These are phyloP conservation scores for Paratrypauchen microcephalus DNA, from an alignment of 2,797 vertebrate species.

Conservation along the genomic window DNA sequence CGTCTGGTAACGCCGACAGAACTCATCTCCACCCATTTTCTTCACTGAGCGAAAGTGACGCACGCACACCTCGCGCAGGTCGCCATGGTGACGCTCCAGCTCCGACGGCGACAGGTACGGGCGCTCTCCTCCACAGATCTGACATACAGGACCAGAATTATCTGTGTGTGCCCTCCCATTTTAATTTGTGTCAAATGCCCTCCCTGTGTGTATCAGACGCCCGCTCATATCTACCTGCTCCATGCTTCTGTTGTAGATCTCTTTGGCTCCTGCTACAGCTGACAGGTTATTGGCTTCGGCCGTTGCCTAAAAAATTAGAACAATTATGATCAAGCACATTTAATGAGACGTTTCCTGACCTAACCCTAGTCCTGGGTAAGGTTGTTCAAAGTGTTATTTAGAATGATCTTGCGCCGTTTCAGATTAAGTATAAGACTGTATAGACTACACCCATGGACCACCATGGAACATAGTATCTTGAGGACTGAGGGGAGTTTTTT, in stretches of 20 bases:
- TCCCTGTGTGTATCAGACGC: too few species aligned
- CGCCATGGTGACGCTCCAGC: conserved; percentile 86
- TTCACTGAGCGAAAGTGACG: conserved; percentile 88
- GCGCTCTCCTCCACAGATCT: conserved; percentile 94
- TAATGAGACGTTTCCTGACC: neutral
- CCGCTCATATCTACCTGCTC: conserved; percentile 80
- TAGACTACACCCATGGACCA: too few species aligned
- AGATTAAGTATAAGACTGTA: too few species aligned
- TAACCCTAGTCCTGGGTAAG: too few species aligned
- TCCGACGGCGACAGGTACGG: conserved; percentile 91
- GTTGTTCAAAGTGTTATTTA: too few species aligned
- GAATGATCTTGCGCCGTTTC: too few species aligned
- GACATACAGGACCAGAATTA: conserved; percentile 12
- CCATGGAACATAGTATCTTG: too few species aligned
- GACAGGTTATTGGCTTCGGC: conserved; percentile 96
- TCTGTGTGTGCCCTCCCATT: too few species aligned
- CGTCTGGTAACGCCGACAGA: conserved; percentile 90
- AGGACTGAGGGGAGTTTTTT: too few species aligned
- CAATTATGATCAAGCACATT: neutral
- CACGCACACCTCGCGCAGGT: conserved; percentile 79
- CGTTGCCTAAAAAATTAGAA: conserved; percentile 80
- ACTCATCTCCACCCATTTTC: conserved; percentile 98
- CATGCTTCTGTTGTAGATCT: conserved; percentile 88
- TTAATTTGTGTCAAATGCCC: neutral
- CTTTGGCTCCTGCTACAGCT: conserved; percentile 93